phyloP scores from a whole-genome alignment of 2,888 invertebrate species.

The Mythimna pallens region DNA sequence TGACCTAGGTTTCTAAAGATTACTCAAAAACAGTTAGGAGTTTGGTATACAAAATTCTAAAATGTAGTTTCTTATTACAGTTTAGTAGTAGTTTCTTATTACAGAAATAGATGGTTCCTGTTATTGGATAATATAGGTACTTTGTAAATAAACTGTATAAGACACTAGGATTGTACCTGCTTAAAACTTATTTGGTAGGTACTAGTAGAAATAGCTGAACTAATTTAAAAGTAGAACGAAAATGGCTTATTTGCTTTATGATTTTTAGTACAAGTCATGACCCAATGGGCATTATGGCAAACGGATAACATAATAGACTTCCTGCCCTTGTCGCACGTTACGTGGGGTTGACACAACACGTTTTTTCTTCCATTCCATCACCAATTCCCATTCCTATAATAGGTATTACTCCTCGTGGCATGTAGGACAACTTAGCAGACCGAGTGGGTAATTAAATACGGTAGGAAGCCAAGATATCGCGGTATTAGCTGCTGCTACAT shows the following conservation, averaged over 20 bases:
- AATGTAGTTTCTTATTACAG: neutral
- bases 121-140: neutral
- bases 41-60: conserved; percentile 5
- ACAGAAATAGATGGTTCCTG: neutral
- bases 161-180: neutral
- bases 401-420: too few species aligned
- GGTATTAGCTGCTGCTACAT: neutral
- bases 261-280: too few species aligned
- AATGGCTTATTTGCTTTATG: neutral
- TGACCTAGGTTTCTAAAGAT: conserved; percentile 2
- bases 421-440: neutral
- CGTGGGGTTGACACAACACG: too few species aligned
- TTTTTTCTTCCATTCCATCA: too few species aligned
- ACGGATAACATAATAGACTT: too few species aligned
- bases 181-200: neutral
- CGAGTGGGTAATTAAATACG: neutral
- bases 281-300: too few species aligned
- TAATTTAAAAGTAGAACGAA: too few species aligned
- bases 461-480: neutral
- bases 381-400: too few species aligned
- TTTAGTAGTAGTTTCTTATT: neutral
- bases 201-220: neutral
- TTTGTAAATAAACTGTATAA: neutral
- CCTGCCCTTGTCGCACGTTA: too few species aligned
- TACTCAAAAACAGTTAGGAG: conserved; percentile 1